Conservation (phyloP, 2,113 vertebrate species). For the Rhombomys opimus region DNA sequence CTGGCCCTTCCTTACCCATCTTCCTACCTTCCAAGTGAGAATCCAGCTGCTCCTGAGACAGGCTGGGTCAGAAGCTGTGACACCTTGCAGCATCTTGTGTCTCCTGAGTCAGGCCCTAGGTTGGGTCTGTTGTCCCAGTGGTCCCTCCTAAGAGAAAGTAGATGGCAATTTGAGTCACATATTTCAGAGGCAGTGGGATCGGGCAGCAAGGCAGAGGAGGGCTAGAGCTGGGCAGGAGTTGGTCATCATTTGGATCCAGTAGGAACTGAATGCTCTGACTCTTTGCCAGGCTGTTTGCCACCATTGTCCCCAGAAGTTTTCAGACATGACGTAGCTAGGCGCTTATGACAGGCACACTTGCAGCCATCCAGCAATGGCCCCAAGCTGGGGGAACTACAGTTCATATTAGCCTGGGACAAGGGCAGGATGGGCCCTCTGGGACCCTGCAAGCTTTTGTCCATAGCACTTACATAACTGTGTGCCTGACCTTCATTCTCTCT, state of each 20-base stretch:
- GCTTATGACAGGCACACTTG: fast-evolving
- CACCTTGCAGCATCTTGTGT: fast-evolving
- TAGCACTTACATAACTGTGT: no score
- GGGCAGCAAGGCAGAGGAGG: background rate
- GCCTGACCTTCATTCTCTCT: fast-evolving
- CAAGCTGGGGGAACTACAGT: background rate
- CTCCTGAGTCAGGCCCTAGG: fast-evolving
- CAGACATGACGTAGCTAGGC: background rate
- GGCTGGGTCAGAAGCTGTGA: no score
- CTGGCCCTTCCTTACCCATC: background rate
- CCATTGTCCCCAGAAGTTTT: background rate
- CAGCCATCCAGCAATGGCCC: fast-evolving
- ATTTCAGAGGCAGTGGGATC: no score
- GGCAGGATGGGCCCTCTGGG: no score
- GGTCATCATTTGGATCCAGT: background rate
- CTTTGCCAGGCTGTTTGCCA: background rate
- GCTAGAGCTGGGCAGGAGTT: background rate
- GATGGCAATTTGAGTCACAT: background rate
- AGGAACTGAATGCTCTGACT: background rate
- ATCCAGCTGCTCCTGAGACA: background rate
- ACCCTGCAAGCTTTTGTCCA: background rate
- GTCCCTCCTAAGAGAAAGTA: fast-evolving
- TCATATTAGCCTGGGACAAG: background rate
- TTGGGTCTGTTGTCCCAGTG: background rate
- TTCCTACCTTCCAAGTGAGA: background rate